Base-by-base conservation (phyloP, 2,888 invertebrate species). In the Rhamnusium bicolor region DNA sequence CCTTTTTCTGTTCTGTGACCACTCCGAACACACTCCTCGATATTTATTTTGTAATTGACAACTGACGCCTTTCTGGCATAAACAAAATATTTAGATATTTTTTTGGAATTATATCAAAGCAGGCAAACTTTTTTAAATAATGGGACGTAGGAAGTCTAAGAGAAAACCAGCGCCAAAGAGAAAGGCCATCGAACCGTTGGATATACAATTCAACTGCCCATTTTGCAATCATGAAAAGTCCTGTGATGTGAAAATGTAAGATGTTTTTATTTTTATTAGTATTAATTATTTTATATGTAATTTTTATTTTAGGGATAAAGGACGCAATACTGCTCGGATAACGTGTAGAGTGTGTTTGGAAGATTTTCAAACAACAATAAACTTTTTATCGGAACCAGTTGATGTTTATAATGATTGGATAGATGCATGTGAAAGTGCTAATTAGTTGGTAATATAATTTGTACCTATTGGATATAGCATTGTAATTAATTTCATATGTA, bases 361-460 rank as follows among this genome's bases (percentile, higher is more conserved):
- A 90, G 98, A 97, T 85, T 99, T 96, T 89, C 98, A 99, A 87
- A 97, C 98, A 0, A 94, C 94, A 29, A 98, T 99, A 79, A 98
- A 98, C 89, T 96, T 97, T 85, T 90, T 99, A 73, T 98, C 98
- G 7, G 99, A 99, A 88, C 95, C 99, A 5, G 94, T 99, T 80
- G 99, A 99, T 90, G 99, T 99, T 14, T 99, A 99, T 87, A 98
- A 98, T 89, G 98, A 99, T 87, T 99, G 99, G 99, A 98, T 99
- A 74, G 99, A 99, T 90, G 99, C 98, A 0, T 99, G 99, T 89
- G 99, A 99, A 91, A 93, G 91, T 83, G 98, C 98, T 69, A 99
- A 97, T 88, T 93, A 88, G 90, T 88, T 69, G 16, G 8, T 12
- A 21, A 24, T 21, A 19, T 24, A 1, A 21, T 53, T n/a, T n/a